A percentile compares a stretch with the other conserved stretches of the same genome.
Evolutionary conservation across 1,140 invertebrate genomes (phyloP).

Genomic region (Temnothorax nylanderi): DNA sequence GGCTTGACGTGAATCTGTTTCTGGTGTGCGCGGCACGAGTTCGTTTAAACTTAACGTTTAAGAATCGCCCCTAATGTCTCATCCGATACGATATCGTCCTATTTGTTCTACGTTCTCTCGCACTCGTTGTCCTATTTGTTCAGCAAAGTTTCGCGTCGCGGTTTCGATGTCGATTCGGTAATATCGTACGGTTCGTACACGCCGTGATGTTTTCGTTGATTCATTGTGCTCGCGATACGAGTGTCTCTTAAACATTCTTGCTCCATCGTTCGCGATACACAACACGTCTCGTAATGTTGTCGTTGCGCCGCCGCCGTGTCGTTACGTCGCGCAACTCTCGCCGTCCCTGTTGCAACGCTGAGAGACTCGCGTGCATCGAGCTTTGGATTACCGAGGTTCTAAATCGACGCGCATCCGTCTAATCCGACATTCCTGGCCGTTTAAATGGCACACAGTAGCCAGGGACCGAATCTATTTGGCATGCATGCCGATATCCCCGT

Average conservation of each 20-base stretch:
- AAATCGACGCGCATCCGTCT: conserved; percentile 1
- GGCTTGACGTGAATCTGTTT: conserved; percentile 11
- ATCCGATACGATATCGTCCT: background rate
- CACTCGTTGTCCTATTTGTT: background rate
- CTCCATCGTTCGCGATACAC: background rate
- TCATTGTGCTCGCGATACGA: conserved; percentile 31
- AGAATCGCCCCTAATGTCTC: background rate
- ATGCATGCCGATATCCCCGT: background rate
- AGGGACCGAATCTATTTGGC: background rate
- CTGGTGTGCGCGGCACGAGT: background rate
- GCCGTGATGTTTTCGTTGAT: conserved; percentile 4
- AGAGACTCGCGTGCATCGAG: background rate
- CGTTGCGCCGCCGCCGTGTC: too few relatives aligned
- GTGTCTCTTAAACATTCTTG: conserved; percentile 3
- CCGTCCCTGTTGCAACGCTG: background rate
- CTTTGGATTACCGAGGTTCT: background rate
- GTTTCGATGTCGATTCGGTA: too few relatives aligned
- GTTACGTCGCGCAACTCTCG: too few relatives aligned
- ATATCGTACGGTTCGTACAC: too few relatives aligned
- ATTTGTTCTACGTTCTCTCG: background rate
- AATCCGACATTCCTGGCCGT: background rate
- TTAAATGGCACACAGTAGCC: background rate
- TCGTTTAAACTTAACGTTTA: conserved; percentile 16
- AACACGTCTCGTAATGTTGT: background rate
- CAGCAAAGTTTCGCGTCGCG: background rate